A percentile compares a stretch with the other conserved stretches of the same genome.
Conservation (phyloP, 2,888 invertebrate genomes). For the Smittia sp. region DNA sequence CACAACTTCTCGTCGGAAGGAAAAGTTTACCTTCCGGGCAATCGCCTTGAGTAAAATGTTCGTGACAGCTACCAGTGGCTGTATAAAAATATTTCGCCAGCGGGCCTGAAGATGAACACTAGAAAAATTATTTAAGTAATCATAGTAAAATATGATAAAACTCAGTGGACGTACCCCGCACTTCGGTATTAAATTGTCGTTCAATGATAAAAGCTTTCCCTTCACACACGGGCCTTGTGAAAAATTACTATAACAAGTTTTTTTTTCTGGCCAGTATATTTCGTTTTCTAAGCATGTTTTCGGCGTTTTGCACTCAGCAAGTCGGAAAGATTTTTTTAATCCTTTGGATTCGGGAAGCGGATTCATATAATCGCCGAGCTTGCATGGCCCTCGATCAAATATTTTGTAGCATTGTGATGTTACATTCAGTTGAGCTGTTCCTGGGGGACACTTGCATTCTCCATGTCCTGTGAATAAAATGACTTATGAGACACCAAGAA, state of each 20-base stretch:
- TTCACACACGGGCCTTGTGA: conserved; percentile 74
- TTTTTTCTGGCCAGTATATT: conserved; percentile 74
- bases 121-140: conserved; percentile 41
- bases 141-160: neutral
- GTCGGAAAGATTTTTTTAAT: conserved; percentile 55
- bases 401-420: conserved; percentile 71
- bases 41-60: conserved; percentile 77
- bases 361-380: conserved; percentile 70
- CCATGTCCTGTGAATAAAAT: no score
- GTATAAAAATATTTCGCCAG: conserved; percentile 60
- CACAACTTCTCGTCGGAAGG: conserved; percentile 69
- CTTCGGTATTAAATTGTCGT: conserved; percentile 62
- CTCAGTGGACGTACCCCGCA: conserved; percentile 58
- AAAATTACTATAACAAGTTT: conserved; percentile 69
- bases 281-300: conserved; percentile 64
- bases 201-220: conserved; percentile 65
- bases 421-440: conserved; percentile 68
- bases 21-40: conserved; percentile 75
- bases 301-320: conserved; percentile 70
- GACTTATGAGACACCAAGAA: no score
- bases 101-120: conserved; percentile 59
- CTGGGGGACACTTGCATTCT: conserved; percentile 80
- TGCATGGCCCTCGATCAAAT: conserved; percentile 72
- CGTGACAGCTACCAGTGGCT: conserved; percentile 68
- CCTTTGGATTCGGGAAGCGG: conserved; percentile 57